Evolutionary conservation across 1,140 invertebrate species (phyloP).

Genomic region (Drosophila busckii): DNA sequence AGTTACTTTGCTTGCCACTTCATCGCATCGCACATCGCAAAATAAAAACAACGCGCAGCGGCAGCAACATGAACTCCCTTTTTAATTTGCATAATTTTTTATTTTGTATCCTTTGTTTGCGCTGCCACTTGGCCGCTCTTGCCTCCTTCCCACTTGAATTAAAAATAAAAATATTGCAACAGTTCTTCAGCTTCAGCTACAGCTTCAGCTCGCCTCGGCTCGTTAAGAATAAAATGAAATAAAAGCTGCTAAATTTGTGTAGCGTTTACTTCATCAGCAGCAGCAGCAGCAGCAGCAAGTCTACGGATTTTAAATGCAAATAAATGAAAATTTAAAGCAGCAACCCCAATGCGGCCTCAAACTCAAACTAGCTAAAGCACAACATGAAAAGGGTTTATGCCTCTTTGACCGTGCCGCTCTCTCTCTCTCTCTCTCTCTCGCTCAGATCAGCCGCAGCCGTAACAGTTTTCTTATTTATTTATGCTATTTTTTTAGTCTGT

Average conservation of each 20-base stretch:
- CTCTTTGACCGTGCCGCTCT: constrained; percentile 17
- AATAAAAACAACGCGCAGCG: no score
- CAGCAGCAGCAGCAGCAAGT: constrained; percentile 20
- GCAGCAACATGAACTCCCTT: constrained; percentile 35
- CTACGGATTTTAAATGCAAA: constrained; percentile 71
- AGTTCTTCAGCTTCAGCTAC: constrained; percentile 68
- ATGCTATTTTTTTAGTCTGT: constrained; percentile 25
- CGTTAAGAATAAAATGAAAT: constrained; percentile 67
- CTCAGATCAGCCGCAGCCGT: constrained; percentile 59
- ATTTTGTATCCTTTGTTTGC: constrained; percentile 33
- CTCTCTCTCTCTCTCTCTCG: constrained; percentile 29
- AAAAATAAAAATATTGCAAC: constrained; percentile 74
- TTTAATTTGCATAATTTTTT: constrained; percentile 70
- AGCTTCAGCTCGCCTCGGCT: no score
- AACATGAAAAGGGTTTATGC: constrained; percentile 58
- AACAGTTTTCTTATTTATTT: constrained; percentile 51
- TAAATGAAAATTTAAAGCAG: constrained; percentile 68
- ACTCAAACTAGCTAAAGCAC: background rate
- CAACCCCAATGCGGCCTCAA: constrained; percentile 18
- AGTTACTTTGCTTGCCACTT: constrained; percentile 33
- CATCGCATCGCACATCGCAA: constrained; percentile 3
- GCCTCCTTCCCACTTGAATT: constrained; percentile 44
- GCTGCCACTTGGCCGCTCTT: constrained; percentile 11
- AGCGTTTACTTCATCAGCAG: constrained; percentile 61
- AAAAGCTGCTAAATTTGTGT: constrained; percentile 72